Evolutionary conservation across 1,140 invertebrate genomes (phyloP).

Genomic region (Planococcus citri): DNA sequence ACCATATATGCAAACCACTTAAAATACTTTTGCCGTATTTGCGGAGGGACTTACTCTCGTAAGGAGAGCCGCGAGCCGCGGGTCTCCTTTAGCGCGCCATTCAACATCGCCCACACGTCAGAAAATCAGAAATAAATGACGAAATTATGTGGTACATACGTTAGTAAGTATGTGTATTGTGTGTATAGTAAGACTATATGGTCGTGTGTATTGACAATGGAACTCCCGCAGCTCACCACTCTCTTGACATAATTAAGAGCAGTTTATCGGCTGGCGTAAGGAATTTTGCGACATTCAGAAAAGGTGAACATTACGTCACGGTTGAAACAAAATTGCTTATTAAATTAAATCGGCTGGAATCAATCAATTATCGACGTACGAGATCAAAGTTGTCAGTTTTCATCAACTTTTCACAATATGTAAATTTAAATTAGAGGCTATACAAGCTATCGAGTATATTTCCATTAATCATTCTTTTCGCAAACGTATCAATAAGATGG

Average conservation of each 20-base stretch:
- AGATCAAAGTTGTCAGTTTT: background rate
- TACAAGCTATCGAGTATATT: background rate
- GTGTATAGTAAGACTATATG: no score
- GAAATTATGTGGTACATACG: no score
- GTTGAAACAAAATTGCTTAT: no score
- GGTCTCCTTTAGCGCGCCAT: no score
- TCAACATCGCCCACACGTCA: no score
- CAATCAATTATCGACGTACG: background rate
- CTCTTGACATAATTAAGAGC: background rate
- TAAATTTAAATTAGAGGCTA: background rate
- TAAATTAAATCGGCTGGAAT: background rate
- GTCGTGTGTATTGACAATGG: slow-evolving; percentile 1
- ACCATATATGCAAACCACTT: no score
- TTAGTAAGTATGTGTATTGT: no score
- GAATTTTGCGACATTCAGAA: background rate
- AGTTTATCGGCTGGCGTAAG: background rate
- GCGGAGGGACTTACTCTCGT: no score
- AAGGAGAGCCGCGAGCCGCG: no score
- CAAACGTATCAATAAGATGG: background rate
- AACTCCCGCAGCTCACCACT: background rate
- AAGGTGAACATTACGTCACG: background rate
- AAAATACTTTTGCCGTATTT: no score
- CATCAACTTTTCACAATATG: background rate
- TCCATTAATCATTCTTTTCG: background rate
- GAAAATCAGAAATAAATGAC: no score